Percentiles rank a stretch among this genome's conserved stretches.
These are phyloP conservation scores for Conopomorpha cramerella DNA, from an alignment of 1,140 invertebrate species.

Conservation along the genomic window DNA sequence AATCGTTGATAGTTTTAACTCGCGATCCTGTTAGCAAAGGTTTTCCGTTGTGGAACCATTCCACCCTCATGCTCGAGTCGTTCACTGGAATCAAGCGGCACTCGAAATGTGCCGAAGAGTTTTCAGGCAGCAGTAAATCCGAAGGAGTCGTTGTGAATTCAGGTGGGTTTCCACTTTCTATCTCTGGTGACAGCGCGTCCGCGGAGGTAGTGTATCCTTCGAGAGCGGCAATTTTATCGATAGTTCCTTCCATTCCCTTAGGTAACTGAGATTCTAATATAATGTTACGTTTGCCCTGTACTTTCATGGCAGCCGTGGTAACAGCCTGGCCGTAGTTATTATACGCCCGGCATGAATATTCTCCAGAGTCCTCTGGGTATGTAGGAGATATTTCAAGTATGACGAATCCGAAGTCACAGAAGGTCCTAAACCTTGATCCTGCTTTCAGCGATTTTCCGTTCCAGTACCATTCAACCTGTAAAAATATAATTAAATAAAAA, in stretches of 20 bases:
- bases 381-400: conserved; percentile 92
- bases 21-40: conserved; percentile 83
- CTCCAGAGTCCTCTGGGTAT: conserved; percentile 93
- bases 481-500: conserved; percentile 6
- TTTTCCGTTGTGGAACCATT: conserved; percentile 97
- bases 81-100: conserved; percentile 87
- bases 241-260: conserved; percentile 90
- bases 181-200: conserved; percentile 68
- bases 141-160: conserved; percentile 89
- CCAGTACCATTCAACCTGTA: conserved; percentile 91
- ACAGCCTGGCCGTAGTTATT: conserved; percentile 94
- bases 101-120: conserved; percentile 90
- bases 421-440: conserved; percentile 88
- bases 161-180: conserved; percentile 86
- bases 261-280: conserved; percentile 90
- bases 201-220: conserved; percentile 79
- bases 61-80: conserved; percentile 90
- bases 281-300: conserved; percentile 87
- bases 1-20: conserved; percentile 91
- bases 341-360: conserved; percentile 88
- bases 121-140: conserved; percentile 85
- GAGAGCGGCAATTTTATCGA: conserved; percentile 90
- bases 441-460: conserved; percentile 89
- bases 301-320: conserved; percentile 88
- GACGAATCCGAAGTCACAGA: conserved; percentile 95